phyloP scores from a whole-genome alignment of 2,888 invertebrate species.

The Sabatieria punctata region DNA sequence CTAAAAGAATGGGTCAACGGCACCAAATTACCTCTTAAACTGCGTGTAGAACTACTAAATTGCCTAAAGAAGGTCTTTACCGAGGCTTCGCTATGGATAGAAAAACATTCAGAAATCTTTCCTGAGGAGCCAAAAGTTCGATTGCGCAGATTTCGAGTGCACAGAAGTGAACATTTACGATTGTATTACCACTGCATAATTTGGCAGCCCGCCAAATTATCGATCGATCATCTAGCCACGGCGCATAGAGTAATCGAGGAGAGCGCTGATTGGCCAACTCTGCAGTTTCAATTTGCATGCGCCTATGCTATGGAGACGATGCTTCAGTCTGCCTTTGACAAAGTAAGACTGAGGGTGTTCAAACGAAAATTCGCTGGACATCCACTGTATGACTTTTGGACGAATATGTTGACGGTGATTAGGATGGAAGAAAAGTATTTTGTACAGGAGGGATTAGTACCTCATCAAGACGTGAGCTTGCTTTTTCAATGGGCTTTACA shows the following conservation, averaged over 20 bases:
- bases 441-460: not conserved
- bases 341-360: conserved; percentile 14
- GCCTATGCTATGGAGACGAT: conserved; percentile 18
- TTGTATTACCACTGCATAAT: conserved; percentile 1
- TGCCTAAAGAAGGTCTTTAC: too few relatives aligned
- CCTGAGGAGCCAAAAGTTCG: not conserved
- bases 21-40: too few relatives aligned
- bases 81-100: too few relatives aligned
- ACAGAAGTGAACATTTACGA: not conserved
- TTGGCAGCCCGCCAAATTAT: not conserved
- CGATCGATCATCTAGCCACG: conserved; percentile 14
- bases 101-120: conserved; percentile 5
- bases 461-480: not conserved
- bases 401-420: not conserved
- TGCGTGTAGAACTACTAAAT: too few relatives aligned
- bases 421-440: conserved; percentile 2
- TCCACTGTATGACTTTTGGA: conserved; percentile 8
- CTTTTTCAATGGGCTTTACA: conserved; percentile 5
- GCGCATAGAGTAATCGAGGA: conserved; percentile 13
- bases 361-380: conserved; percentile 6
- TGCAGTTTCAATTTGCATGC: conserved; percentile 21
- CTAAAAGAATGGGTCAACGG: too few relatives aligned
- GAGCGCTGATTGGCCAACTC: conserved; percentile 16
- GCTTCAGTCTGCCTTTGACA: conserved; percentile 16
- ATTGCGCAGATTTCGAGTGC: too few relatives aligned